Base-by-base conservation (phyloP, 1,140 invertebrate genomes). In the Leptinotarsa texana region DNA sequence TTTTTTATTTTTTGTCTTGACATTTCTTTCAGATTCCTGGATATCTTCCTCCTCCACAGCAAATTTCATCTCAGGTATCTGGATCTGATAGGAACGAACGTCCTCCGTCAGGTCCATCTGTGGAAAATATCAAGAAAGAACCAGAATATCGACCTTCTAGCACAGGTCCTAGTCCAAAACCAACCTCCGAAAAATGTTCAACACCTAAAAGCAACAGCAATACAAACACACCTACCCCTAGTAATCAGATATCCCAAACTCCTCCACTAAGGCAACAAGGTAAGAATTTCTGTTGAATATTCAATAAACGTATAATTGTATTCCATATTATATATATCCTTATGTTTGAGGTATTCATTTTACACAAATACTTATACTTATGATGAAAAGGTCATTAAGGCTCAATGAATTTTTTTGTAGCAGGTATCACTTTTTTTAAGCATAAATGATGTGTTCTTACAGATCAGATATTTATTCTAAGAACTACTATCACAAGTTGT, bases 91-190 rank as follows among this genome's bases (percentile, higher is more conserved):
- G 71, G 17, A 75, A 68, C 11, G 80, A 83, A 13, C 61, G 81
- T n/a, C 81, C 81, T 4, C 77, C 80, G 42, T 83, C 83, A 2
- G 79, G 80, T 13, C 77, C 81, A 5, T 61, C 78, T 2, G 57
- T 82, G 11, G 80, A 82, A 13, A 76, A 65, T 63, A 93, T 94
- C 69, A 94, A 94, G 79, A 93, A 93, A 77, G 92, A 94, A 84
- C 75, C 83, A 18, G 84, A 86, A 73, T 88, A 87, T 84, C 68
- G 77, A 22, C 75, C 77, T 15, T 75, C 81, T 11, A 77, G 78
- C 4, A 80, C 78, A 27, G 78, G 78, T 62, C 72, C 80, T 15
- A 79, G 75, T 33, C 76, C 75, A 11, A 83, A 80, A 76, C 79
- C 82, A 3, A 22, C 27, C 17, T 81, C 79, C 13, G 77, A 80